A percentile compares a stretch with the other conserved stretches of the same genome.
Conservation (phyloP, 2,797 vertebrate genomes). For the Ataeniobius toweri region DNA sequence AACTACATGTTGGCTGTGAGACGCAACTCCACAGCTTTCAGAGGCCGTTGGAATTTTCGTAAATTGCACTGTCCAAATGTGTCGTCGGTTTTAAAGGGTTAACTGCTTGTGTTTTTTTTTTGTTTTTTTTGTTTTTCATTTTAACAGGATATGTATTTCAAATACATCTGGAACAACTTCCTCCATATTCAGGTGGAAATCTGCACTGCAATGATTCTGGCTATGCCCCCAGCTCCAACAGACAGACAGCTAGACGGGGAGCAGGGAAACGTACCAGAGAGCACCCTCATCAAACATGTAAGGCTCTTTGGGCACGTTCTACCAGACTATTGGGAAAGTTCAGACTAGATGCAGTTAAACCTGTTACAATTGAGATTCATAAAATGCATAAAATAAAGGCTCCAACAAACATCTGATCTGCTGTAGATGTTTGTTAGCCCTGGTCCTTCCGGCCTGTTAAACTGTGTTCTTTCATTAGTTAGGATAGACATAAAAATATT, state of each 20-base stretch:
- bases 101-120: not conserved
- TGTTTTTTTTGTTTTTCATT: slow-evolving; percentile 15
- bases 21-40: too few species aligned
- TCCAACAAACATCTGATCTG: too few species aligned
- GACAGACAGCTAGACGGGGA: slow-evolving; percentile 84
- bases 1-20: too few species aligned
- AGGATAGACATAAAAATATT: too few species aligned
- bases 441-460: too few species aligned
- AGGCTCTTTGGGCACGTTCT: slow-evolving; percentile 16
- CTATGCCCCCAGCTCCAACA: slow-evolving; percentile 86
- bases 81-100: too few species aligned
- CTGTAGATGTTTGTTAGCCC: too few species aligned
- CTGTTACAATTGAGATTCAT: not conserved
- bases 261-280: slow-evolving; percentile 84
- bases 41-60: too few species aligned
- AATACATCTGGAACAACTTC: slow-evolving; percentile 99
- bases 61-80: too few species aligned
- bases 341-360: not conserved
- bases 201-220: slow-evolving; percentile 95
- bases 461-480: too few species aligned
- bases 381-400: not conserved
- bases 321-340: not conserved
- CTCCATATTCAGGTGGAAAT: slow-evolving; percentile 98
- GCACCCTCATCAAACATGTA: slow-evolving; percentile 93
- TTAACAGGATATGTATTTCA: slow-evolving; percentile 97